phyloP scores from a whole-genome alignment of 2,113 vertebrate genomes.

The Thunnus maccoyii region DNA sequence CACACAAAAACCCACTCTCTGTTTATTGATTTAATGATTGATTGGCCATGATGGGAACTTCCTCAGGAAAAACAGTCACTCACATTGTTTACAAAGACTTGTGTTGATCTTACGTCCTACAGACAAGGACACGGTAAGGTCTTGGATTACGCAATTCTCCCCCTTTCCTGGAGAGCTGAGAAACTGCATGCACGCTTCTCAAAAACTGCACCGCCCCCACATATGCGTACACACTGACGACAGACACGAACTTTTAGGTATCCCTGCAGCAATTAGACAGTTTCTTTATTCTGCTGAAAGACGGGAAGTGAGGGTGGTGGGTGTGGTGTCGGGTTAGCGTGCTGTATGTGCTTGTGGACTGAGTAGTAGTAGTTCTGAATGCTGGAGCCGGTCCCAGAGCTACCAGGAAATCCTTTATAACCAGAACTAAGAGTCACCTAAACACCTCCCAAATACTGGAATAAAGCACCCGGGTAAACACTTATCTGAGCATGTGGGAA shows the following conservation, averaged over 20 bases:
- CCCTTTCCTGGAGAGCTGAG: constrained; percentile 28
- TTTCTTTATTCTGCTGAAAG: constrained; percentile 43
- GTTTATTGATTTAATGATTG: constrained; percentile 54
- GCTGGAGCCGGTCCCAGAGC: constrained; percentile 68
- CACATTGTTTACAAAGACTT: constrained; percentile 10
- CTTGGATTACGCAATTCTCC: constrained; percentile 23
- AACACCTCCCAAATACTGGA: constrained; percentile 65
- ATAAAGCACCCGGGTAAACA: constrained; percentile 54
- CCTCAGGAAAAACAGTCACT: constrained; percentile 51
- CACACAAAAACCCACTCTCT: background rate
- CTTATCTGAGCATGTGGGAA: constrained; percentile 38
- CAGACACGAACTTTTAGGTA: constrained; percentile 44
- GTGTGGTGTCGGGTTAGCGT: constrained; percentile 14
- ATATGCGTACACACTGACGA: constrained; percentile 1
- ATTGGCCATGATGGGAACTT: constrained; percentile 57
- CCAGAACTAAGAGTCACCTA: constrained; percentile 65
- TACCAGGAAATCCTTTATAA: constrained; percentile 77
- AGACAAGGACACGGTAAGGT: constrained; percentile 13
- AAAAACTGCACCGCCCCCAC: background rate
- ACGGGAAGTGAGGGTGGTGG: constrained; percentile 42
- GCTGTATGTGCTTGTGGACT: constrained; percentile 22
- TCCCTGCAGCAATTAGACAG: constrained; percentile 30
- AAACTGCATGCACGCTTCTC: constrained; percentile 9
- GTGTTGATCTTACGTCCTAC: constrained; percentile 34
- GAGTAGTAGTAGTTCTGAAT: constrained; percentile 44